Evolutionary conservation across 2,888 invertebrate genomes (phyloP).

Genomic region (Trachelus troglodyta): DNA sequence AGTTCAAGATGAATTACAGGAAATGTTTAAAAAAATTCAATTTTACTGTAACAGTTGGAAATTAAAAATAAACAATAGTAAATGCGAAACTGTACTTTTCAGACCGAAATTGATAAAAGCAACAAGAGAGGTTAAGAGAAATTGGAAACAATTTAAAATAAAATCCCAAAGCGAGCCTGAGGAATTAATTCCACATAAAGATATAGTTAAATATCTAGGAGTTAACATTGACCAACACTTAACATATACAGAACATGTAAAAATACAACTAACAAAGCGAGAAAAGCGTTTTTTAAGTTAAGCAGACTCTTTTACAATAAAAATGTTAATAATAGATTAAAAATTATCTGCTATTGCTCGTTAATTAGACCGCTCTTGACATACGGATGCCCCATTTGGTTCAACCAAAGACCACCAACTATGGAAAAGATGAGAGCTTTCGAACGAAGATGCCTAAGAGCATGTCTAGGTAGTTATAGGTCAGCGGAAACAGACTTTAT

Average conservation of each 20-base stretch:
- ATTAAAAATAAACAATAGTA: conserved; percentile 17
- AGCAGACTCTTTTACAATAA: conserved; percentile 27
- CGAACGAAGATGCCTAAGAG: conserved; percentile 31
- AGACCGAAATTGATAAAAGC: too few relatives aligned
- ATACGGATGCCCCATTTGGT: conserved; percentile 31
- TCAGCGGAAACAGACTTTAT: conserved; percentile 15
- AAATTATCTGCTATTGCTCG: conserved; percentile 30
- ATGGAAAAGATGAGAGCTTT: conserved; percentile 31
- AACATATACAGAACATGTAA: conserved; percentile 10
- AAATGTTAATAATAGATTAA: conserved; percentile 19
- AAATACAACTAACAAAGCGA: conserved; percentile 26
- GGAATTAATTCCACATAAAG: conserved; percentile 15
- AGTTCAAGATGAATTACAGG: conserved; percentile 12
- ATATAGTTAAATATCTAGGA: conserved; percentile 27
- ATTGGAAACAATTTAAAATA: conserved; percentile 2
- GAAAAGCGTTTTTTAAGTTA: conserved; percentile 23
- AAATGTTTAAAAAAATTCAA: conserved; percentile 10
- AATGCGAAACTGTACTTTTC: conserved; percentile 27
- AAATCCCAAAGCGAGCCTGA: background rate
- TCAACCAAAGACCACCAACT: conserved; percentile 20
- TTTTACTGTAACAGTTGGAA: conserved; percentile 17
- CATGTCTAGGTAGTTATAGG: conserved; percentile 17
- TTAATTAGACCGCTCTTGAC: conserved; percentile 32
- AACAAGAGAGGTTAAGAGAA: too few relatives aligned
- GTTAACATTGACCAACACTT: conserved; percentile 23